Base-by-base conservation (phyloP, 2,113 vertebrate genomes). In the Sorex fumeus region DNA sequence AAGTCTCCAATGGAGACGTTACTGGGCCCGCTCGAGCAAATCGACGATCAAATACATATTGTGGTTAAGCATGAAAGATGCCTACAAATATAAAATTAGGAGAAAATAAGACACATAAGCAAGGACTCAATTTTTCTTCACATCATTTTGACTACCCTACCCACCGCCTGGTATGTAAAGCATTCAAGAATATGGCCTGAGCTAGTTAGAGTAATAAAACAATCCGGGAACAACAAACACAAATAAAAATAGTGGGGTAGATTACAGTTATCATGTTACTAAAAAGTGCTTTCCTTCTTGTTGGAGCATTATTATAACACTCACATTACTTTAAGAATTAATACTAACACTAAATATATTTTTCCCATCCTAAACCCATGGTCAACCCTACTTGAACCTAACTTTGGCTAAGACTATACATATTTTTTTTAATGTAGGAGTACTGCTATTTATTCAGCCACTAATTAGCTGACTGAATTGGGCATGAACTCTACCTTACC, bases 81-180 rank as follows among this genome's bases (percentile, higher is more conserved):
- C 19, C 75, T 8, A 64, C 28, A 62, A 77, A 34, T 34, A 70
- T 36, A 71, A 36, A 57, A 40, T 32, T 45, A 76, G 16, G 11
- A 34, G 30, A 8, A 34, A n/a, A 11, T 76, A 47, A 81, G 81
- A 84, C 36, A 60, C 4, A 0, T 78, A 87, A 64, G 1, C 25
- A 66, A 67, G 86, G 70, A 82, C 30, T 84, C 27, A 47, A 3
- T 45, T 88, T 89, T 83, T 36, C 27, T 87, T 53, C 25, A 11
- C 0, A 5, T 62, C 12, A 18, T 13, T 23, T 67, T 16, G 21
- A 57, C 12, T 1, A 7, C 12, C 9, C 18, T 69, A 77, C 36
- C 12, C 0, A 25, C 19, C 4, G 40, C 21, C 15, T 69, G 18
- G n/a, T 28, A 0, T 89, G 5, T 70, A 6, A 43, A 79, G 7